Percentiles rank a stretch among this genome's conserved stretches.
Evolutionary conservation across 2,113 vertebrate genomes (phyloP).

Genomic region (Vombatus ursinus): DNA sequence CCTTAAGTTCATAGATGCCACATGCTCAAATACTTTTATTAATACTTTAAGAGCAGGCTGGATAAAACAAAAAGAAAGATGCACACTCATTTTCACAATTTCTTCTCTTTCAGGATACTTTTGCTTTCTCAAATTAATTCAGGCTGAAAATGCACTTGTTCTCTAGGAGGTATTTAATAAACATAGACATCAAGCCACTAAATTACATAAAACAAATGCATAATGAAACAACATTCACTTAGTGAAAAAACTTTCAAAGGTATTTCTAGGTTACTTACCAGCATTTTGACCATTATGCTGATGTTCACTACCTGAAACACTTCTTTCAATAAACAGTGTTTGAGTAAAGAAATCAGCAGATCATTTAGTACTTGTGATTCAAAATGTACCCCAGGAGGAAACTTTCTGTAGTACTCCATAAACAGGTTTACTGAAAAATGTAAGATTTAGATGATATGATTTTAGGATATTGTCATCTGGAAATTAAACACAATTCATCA

Average conservation of each 20-base stretch:
- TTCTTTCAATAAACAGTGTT: conserved; percentile 84
- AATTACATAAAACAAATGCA: conserved; percentile 22
- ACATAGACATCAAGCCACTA: conserved; percentile 35
- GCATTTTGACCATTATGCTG: conserved; percentile 82
- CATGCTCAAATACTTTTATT: conserved; percentile 88
- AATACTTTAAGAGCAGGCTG: conserved; percentile 89
- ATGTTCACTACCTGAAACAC: conserved; percentile 87
- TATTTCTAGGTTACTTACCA: conserved; percentile 85
- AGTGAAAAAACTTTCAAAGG: conserved; percentile 4
- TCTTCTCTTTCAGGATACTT: conserved; percentile 28
- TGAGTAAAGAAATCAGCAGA: conserved; percentile 88
- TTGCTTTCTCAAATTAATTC: conserved; percentile 53
- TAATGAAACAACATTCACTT: background rate
- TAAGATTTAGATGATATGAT: conserved; percentile 45
- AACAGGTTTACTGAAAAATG: conserved; percentile 88
- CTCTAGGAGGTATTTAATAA: conserved; percentile 46
- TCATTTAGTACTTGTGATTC: conserved; percentile 83
- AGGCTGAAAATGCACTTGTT: conserved; percentile 36
- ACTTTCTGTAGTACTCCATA: conserved; percentile 87
- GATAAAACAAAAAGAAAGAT: conserved; percentile 70
- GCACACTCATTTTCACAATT: conserved; percentile 64
- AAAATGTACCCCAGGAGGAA: conserved; percentile 86
- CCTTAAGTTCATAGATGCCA: conserved; percentile 84
- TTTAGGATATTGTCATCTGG: conserved; percentile 44
- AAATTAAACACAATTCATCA: conserved; percentile 49